Base-by-base conservation (phyloP, 2,113 vertebrate species). In the Xyliphius kryptos region DNA sequence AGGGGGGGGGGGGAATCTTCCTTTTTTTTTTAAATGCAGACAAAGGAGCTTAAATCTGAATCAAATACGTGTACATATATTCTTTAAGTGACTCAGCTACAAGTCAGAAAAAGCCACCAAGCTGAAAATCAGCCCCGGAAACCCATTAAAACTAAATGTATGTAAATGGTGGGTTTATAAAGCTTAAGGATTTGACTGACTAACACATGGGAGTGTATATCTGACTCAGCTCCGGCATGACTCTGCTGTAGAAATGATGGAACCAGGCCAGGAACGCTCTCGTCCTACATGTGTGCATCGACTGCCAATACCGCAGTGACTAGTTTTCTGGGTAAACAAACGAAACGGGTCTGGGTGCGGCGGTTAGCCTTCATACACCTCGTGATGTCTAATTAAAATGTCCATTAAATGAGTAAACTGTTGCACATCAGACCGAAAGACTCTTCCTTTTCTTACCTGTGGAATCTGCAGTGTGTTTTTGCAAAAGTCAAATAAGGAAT, bases 271-370 rank as follows among this genome's bases (percentile, higher is more conserved):
- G 40, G 11, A 8, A 9, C 11, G 11, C 40, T 43, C 40, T 43
- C 13, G 3, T 43, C 11, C 14, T 46, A 46, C 43, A 15, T 46
- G n/a, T 32, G 26, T 32, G 26, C 12, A 1, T 2, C 6, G 43
- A 6, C 14, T 46, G 12, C n/a, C 43, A 46, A 15, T n/a, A 13
- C 43, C n/a, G n/a, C 12, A 46, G 40, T 2, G 9, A 12, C 9
- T 3, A 12, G 40, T 3, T 41, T 11, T 3, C 13, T 14, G n/a
- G 13, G 43, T n/a, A 46, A 46, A n/a, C 43, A 46, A 46, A 46
- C 3, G 43, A 46, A 46, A 46, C 43, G 13, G 14, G 14, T 58
- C 40, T 58, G 56, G 56, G 56, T 46, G 56, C 44, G 38, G 14
- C 21, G 3, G 37, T 9, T 57, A 11, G 7, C 11, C 38, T 41